These are phyloP conservation scores for Cygnus atratus DNA, from an alignment of 2,113 vertebrate genomes.

Conservation along the genomic window DNA sequence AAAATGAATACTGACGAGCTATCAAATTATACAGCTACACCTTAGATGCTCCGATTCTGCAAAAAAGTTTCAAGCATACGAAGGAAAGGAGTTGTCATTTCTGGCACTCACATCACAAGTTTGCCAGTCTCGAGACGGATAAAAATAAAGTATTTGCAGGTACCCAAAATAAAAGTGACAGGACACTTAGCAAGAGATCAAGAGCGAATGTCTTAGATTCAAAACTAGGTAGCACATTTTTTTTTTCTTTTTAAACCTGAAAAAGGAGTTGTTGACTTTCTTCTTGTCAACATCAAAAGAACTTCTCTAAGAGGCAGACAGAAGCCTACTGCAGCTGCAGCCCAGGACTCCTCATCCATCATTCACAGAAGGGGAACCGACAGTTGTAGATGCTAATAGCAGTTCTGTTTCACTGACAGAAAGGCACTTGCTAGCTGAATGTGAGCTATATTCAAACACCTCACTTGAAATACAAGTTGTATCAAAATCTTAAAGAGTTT, in stretches of 20 bases:
- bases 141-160: constrained; percentile 15
- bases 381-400: neutral
- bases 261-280: neutral
- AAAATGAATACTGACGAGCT: neutral
- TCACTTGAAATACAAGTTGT: neutral
- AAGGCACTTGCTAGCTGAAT: neutral
- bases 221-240: neutral
- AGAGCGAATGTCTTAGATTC: neutral
- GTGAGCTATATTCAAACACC: neutral
- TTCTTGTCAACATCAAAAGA: constrained; percentile 25
- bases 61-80: neutral
- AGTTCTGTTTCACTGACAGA: neutral
- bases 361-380: neutral
- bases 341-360: neutral
- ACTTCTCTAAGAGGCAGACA: neutral
- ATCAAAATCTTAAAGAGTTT: neutral
- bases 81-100: constrained; percentile 19
- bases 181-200: neutral
- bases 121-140: neutral
- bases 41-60: neutral
- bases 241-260: neutral
- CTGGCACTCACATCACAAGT: neutral
- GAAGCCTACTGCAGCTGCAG: neutral
- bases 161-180: constrained; percentile 35
- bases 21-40: neutral